Conservation (phyloP, 2,888 invertebrate genomes). For the Athrips mouffetella region DNA sequence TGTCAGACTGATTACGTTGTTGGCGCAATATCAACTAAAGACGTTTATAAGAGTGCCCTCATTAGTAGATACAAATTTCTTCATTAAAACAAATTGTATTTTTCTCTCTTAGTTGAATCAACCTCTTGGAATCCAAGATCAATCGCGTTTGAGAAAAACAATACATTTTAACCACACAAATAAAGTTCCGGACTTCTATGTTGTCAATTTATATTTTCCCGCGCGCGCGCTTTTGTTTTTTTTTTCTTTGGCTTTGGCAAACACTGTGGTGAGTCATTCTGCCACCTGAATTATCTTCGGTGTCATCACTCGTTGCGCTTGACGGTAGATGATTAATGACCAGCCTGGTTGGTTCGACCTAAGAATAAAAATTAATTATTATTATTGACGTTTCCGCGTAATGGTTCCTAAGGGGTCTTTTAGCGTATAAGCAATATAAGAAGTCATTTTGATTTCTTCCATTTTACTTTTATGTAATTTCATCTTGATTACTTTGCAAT, state of each 20-base stretch:
- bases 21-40: neutral
- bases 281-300: slow-evolving; percentile 59
- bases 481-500: too few relatives aligned
- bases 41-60: neutral
- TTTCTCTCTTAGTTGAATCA: neutral
- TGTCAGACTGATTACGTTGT: neutral
- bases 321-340: slow-evolving; percentile 56
- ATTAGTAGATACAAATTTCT: neutral
- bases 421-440: too few relatives aligned
- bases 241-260: slow-evolving; percentile 51
- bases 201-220: slow-evolving; percentile 5
- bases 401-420: slow-evolving; percentile 19
- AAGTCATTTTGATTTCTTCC: too few relatives aligned
- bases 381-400: slow-evolving; percentile 28
- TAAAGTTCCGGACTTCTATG: neutral
- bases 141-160: neutral
- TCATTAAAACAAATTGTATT: neutral
- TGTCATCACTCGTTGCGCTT: slow-evolving; percentile 46
- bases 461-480: too few relatives aligned
- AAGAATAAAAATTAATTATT: slow-evolving; percentile 28
- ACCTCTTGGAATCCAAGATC: slow-evolving; percentile 12
- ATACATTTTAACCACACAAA: neutral
- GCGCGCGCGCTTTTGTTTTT: slow-evolving; percentile 30
- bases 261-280: slow-evolving; percentile 45
- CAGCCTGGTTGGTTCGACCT: slow-evolving; percentile 33